Percentiles rank a stretch among this genome's conserved stretches.
Conservation (phyloP, 2,888 invertebrate species). For the Ptilodon capucinus region DNA sequence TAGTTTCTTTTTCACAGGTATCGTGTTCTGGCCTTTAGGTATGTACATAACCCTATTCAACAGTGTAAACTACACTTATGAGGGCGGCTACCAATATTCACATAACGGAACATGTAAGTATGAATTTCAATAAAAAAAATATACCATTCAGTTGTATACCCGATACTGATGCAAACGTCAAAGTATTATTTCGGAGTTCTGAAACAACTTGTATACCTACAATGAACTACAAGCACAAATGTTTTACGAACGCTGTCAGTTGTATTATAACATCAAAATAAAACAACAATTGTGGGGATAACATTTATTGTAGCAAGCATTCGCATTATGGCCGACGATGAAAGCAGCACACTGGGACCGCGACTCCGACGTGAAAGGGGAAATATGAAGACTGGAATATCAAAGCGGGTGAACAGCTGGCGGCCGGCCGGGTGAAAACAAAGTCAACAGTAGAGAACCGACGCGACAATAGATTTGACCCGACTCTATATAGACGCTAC, state of each 20-base stretch:
- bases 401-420: conserved; percentile 58
- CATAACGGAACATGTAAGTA: too few species aligned
- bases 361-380: conserved; percentile 44
- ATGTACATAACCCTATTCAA: too few species aligned
- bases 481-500: conserved; percentile 43
- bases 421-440: conserved; percentile 48
- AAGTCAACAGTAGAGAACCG: conserved; percentile 48
- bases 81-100: too few species aligned
- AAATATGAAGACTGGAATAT: conserved; percentile 58
- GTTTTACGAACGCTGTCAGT: conserved; percentile 21
- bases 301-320: conserved; percentile 73
- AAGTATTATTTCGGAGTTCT: too few species aligned
- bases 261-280: conserved; percentile 53
- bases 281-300: conserved; percentile 69
- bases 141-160: too few species aligned
- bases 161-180: too few species aligned
- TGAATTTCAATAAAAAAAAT: too few species aligned
- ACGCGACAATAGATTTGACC: conserved; percentile 50
- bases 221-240: conserved; percentile 43
- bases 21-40: too few species aligned
- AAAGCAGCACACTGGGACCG: conserved; percentile 45
- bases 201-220: too few species aligned
- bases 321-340: conserved; percentile 48
- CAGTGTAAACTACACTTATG: too few species aligned
- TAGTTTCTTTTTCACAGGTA: too few species aligned